These are phyloP conservation scores for Helleia helle DNA, from an alignment of 2,888 invertebrate species.

Conservation along the genomic window DNA sequence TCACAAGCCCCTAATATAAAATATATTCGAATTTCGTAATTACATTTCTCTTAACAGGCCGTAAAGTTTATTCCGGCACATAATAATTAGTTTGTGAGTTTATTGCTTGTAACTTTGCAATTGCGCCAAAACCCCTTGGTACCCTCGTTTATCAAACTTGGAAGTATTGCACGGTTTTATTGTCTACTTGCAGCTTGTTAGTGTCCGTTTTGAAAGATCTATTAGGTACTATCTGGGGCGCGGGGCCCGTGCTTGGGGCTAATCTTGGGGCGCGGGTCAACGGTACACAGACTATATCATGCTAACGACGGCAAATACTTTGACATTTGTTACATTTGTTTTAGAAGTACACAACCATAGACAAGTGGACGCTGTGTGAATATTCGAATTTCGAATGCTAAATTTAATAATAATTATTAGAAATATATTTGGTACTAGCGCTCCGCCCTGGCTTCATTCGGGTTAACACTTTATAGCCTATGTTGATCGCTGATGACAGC, in stretches of 20 bases:
- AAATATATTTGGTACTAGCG: no score
- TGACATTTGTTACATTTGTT: conserved; percentile 12
- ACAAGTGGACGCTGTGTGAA: neutral
- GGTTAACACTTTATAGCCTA: no score
- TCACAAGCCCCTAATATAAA: no score
- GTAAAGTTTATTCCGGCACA: neutral
- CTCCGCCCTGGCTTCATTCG: no score
- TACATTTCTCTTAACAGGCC: neutral
- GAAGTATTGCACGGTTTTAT: conserved; percentile 28
- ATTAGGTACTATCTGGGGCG: conserved; percentile 26
- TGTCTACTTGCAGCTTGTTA: conserved; percentile 35
- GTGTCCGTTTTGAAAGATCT: conserved; percentile 33
- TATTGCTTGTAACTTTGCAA: conserved; percentile 12
- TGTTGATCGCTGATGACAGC: no score
- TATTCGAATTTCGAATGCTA: neutral
- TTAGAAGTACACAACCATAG: neutral
- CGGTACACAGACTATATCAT: conserved; percentile 20
- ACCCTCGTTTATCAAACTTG: conserved; percentile 25
- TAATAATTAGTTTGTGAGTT: conserved; percentile 7
- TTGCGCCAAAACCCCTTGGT: conserved; percentile 16
- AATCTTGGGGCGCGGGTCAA: conserved; percentile 24
- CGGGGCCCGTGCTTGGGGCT: conserved; percentile 25
- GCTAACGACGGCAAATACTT: conserved; percentile 18
- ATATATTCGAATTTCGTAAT: neutral
- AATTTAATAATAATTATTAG: no score